phyloP scores from a whole-genome alignment of 2,113 vertebrate genomes.

The Pseudolaguvia tuberculata region DNA sequence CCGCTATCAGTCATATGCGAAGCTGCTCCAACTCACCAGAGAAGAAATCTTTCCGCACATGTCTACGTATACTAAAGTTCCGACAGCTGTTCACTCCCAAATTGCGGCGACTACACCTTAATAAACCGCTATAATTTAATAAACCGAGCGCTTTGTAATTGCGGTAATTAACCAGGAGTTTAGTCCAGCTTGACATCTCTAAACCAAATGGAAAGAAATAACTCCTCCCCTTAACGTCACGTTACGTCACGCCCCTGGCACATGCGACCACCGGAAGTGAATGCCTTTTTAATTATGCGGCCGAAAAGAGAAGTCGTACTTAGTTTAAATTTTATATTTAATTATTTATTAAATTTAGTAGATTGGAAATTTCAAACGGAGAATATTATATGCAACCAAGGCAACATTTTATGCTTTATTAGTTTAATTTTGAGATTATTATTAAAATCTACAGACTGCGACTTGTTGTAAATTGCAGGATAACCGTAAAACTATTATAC shows the following conservation, averaged over 20 bases:
- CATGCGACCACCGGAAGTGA: background rate
- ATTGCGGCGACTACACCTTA: background rate
- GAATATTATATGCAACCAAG: background rate
- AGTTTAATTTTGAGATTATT: background rate
- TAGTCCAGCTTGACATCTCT: conserved; percentile 16
- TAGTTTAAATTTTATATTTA: background rate
- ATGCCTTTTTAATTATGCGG: background rate
- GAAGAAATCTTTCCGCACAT: conserved; percentile 28
- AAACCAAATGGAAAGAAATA: too few species aligned
- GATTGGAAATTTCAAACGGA: background rate
- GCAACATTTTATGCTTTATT: background rate
- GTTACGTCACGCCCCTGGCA: too few species aligned
- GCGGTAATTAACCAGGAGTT: background rate
- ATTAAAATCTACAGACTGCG: background rate
- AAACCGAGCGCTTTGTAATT: background rate
- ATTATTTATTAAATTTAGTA: background rate
- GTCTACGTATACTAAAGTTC: conserved; percentile 16
- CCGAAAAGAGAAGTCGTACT: too few species aligned
- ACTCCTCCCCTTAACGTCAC: background rate
- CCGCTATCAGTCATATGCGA: too few species aligned
- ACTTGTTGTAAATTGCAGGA: background rate
- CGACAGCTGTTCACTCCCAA: background rate
- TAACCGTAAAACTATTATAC: too few species aligned
- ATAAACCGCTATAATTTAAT: background rate
- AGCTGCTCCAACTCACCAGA: conserved; percentile 30